Conservation (phyloP, 2,113 vertebrate species). For the Mormyrus iriodes region DNA sequence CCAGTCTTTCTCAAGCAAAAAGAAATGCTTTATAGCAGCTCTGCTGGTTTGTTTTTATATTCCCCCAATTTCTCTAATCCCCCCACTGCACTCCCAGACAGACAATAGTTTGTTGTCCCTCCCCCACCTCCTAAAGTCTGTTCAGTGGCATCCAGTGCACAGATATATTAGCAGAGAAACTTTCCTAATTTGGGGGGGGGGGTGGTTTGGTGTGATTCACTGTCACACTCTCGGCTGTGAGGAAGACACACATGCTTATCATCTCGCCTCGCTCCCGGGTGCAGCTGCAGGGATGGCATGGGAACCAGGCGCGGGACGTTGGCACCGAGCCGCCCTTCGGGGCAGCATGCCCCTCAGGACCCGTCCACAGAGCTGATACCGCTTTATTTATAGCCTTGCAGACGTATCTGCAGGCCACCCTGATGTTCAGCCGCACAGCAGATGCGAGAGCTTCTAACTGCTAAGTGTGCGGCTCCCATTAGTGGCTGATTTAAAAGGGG, state of each 20-base stretch:
- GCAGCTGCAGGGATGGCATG: not conserved
- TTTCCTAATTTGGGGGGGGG: not conserved
- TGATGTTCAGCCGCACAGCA: not conserved
- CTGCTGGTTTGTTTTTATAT: not conserved
- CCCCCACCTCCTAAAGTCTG: constrained; percentile 20
- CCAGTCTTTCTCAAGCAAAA: not conserved
- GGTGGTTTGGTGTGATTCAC: not conserved
- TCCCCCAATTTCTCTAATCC: constrained; percentile 6
- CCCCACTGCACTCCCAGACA: constrained; percentile 33
- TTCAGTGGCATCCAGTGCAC: constrained; percentile 28
- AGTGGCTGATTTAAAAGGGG: not conserved
- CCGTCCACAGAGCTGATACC: not conserved
- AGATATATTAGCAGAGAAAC: constrained; percentile 24
- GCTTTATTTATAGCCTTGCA: not conserved
- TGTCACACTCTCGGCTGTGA: not conserved
- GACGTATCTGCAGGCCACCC: not conserved
- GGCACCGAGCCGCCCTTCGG: not conserved
- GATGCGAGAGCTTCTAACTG: not conserved
- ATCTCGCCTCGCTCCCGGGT: not conserved
- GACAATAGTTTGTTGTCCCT: constrained; percentile 34
- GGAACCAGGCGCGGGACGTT: not conserved
- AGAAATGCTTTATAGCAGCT: not conserved
- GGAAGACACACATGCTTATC: not conserved
- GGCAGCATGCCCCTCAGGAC: not conserved
- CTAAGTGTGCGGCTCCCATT: not conserved